A percentile compares a stretch with the other conserved stretches of the same genome.
Conservation (phyloP, 2,797 vertebrate genomes). For the Fistularia tabacaria region DNA sequence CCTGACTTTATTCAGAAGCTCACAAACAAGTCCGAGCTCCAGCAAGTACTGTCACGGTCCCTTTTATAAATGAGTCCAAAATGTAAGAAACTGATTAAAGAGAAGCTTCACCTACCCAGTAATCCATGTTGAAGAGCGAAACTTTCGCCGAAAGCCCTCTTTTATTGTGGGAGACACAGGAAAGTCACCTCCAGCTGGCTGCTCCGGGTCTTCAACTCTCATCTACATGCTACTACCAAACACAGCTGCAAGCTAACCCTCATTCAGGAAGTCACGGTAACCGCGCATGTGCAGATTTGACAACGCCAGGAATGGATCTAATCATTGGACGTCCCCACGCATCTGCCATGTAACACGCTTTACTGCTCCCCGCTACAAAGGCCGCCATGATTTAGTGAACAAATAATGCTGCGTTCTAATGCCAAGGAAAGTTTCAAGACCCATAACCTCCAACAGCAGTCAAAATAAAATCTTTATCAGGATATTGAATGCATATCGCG, state of each 20-base stretch:
- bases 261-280: slow-evolving; percentile 63
- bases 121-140: slow-evolving; percentile 69
- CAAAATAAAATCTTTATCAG: too few relatives aligned
- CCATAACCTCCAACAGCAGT: too few relatives aligned
- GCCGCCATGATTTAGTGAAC: neutral
- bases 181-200: slow-evolving; percentile 49
- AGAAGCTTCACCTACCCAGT: slow-evolving; percentile 66
- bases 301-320: rapidly evolving
- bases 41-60: slow-evolving; percentile 10
- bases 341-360: neutral
- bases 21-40: slow-evolving; percentile 44
- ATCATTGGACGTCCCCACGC: rapidly evolving
- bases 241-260: slow-evolving; percentile 47
- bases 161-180: slow-evolving; percentile 18
- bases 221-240: slow-evolving; percentile 62
- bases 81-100: slow-evolving; percentile 9
- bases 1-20: slow-evolving; percentile 11
- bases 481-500: too few relatives aligned
- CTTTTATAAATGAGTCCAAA: neutral
- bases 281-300: slow-evolving; percentile 42
- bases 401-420: neutral
- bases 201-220: slow-evolving; percentile 33
- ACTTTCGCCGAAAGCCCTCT: slow-evolving; percentile 16
- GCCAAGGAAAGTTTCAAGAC: too few relatives aligned
- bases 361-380: neutral